Percentiles rank a stretch among this genome's conserved stretches.
Conservation (phyloP, 2,888 invertebrate genomes). For the Agonum fuliginosum region DNA sequence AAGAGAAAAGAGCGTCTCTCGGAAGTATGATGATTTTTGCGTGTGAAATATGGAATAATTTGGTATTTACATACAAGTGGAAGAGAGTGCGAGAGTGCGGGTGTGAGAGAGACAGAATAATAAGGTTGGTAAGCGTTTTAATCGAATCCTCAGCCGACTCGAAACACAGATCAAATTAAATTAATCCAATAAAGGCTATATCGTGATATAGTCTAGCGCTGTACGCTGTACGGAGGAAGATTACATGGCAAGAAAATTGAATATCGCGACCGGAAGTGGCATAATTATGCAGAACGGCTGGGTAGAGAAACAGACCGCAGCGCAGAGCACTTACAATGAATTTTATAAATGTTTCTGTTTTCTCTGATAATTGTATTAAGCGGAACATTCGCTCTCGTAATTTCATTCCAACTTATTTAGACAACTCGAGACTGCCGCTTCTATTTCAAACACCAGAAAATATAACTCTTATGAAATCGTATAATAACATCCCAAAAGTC, state of each 20-base stretch:
- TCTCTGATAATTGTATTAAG: constrained; percentile 36
- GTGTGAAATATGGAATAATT: constrained; percentile 13
- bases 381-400: neutral
- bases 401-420: neutral
- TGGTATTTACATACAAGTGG: constrained; percentile 27
- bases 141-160: constrained; percentile 58
- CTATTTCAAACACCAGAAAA: no score
- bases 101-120: constrained; percentile 65
- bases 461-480: no score
- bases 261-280: constrained; percentile 53
- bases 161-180: constrained; percentile 59
- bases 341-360: constrained; percentile 42
- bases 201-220: constrained; percentile 52
- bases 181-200: constrained; percentile 59
- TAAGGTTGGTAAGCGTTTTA: constrained; percentile 60
- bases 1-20: neutral
- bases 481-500: no score
- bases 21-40: no score
- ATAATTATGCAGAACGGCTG: constrained; percentile 50
- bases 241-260: constrained; percentile 59
- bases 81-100: constrained; percentile 36
- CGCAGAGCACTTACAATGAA: neutral
- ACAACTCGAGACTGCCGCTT: neutral
- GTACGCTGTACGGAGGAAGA: constrained; percentile 13
- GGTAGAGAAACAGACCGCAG: neutral